Percentiles rank a stretch among this genome's conserved stretches.
Evolutionary conservation across 1,140 invertebrate genomes (phyloP).

Genomic region (Doryteuthis pealeii): DNA sequence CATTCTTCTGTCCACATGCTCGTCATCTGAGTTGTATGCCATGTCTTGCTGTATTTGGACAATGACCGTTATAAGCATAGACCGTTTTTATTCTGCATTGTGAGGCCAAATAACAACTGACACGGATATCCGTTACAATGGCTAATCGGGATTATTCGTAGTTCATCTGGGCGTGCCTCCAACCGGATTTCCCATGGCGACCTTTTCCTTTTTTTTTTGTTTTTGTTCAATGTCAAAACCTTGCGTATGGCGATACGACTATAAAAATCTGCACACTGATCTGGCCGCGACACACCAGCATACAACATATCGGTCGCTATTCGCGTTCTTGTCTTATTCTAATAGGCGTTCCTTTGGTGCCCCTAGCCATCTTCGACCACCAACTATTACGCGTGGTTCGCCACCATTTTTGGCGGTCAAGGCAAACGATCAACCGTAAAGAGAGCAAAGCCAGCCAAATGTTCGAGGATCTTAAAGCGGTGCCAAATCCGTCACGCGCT

Average conservation of each 20-base stretch:
- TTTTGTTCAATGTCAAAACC: constrained; percentile 30
- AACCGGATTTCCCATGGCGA: constrained; percentile 32
- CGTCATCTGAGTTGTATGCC: constrained; percentile 34
- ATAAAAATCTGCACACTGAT: constrained; percentile 42
- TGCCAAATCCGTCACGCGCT: not conserved
- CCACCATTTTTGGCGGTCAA: constrained; percentile 34
- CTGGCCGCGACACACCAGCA: constrained; percentile 33
- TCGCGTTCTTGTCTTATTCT: constrained; percentile 28
- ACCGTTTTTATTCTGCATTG: constrained; percentile 45
- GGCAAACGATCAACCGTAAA: constrained; percentile 19
- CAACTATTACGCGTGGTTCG: constrained; percentile 43
- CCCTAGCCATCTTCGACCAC: constrained; percentile 31
- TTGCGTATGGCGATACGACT: constrained; percentile 20
- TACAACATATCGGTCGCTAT: constrained; percentile 30
- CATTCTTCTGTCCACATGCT: constrained; percentile 39
- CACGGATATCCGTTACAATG: constrained; percentile 29
- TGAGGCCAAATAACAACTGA: constrained; percentile 19
- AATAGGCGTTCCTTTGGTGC: constrained; percentile 38
- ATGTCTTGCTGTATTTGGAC: constrained; percentile 48
- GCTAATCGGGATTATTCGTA: constrained; percentile 25
- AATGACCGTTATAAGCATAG: constrained; percentile 48
- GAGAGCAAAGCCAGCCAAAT: not conserved
- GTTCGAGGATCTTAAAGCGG: not conserved
- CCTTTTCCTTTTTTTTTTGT: too few relatives aligned
- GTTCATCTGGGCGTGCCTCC: constrained; percentile 39